Conservation (phyloP, 1,140 invertebrate genomes). For the Lepidurus apus region DNA sequence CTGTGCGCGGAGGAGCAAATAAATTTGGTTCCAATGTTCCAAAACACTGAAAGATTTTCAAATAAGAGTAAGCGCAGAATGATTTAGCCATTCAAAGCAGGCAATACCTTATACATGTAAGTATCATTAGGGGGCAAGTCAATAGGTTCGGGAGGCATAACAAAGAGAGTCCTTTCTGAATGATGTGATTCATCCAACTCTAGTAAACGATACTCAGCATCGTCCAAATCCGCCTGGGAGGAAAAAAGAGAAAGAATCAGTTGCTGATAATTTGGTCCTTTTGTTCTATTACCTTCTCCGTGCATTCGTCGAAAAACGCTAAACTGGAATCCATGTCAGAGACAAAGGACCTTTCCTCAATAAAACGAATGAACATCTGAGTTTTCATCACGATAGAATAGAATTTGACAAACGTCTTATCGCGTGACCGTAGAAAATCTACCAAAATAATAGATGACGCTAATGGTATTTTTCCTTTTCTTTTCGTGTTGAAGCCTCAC, state of each 20-base stretch:
- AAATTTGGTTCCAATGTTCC: constrained; percentile 46
- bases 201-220: constrained; percentile 57
- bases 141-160: constrained; percentile 83
- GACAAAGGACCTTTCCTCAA: constrained; percentile 97
- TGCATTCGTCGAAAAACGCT: constrained; percentile 97
- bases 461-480: neutral
- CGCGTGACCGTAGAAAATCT: constrained; percentile 57
- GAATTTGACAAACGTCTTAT: constrained; percentile 85
- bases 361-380: constrained; percentile 97
- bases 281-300: constrained; percentile 55
- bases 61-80: constrained; percentile 31
- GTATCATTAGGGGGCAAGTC: constrained; percentile 39
- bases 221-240: constrained; percentile 48
- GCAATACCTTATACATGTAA: constrained; percentile 49
- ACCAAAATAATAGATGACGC: neutral
- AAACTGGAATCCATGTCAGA: constrained; percentile 88
- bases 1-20: constrained; percentile 42
- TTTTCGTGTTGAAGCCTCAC: constrained; percentile 52
- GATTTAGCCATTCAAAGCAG: constrained; percentile 31
- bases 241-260: constrained; percentile 29
- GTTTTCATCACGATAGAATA: constrained; percentile 83
- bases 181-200: constrained; percentile 67
- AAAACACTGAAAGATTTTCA: constrained; percentile 42
- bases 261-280: neutral
- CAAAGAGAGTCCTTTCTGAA: constrained; percentile 89